A percentile compares a stretch with the other conserved stretches of the same genome.
Evolutionary conservation across 2,797 vertebrate species (phyloP).

Genomic region (Myripristis murdjan): DNA sequence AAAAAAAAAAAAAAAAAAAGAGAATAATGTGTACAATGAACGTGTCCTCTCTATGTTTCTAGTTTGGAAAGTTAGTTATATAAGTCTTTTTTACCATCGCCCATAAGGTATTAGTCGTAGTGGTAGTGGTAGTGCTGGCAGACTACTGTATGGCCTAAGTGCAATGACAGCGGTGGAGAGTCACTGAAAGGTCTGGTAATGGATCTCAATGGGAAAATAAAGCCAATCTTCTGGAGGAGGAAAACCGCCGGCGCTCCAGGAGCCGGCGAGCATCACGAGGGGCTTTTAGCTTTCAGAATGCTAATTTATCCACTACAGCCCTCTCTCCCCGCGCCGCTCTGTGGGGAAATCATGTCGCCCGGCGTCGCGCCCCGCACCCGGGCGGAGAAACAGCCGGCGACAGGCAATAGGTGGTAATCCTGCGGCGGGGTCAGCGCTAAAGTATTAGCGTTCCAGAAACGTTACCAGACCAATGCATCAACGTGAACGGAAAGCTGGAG

Average conservation of each 20-base stretch:
- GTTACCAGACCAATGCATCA: conserved; percentile 79
- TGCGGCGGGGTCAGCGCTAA: conserved; percentile 58
- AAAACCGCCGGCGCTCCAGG: conserved; percentile 62
- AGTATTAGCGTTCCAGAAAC: conserved; percentile 82
- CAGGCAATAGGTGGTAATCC: conserved; percentile 80
- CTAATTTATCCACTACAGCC: conserved; percentile 75
- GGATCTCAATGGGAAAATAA: conserved; percentile 77
- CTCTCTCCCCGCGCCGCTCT: conserved; percentile 66
- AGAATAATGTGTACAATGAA: conserved; percentile 36
- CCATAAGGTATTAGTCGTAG: conserved; percentile 30
- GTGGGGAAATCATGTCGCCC: conserved; percentile 78
- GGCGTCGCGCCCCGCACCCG: conserved; percentile 60
- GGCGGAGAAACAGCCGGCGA: conserved; percentile 65
- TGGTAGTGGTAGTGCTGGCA: conserved; percentile 41
- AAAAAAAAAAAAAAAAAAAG: too few species aligned
- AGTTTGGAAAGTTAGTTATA: conserved; percentile 35
- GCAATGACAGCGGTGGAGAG: conserved; percentile 62
- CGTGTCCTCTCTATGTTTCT: conserved; percentile 29
- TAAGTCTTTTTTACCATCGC: conserved; percentile 38
- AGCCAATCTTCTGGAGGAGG: conserved; percentile 72
- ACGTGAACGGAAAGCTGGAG: conserved; percentile 75
- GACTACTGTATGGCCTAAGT: conserved; percentile 53
- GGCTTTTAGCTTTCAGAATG: conserved; percentile 80
- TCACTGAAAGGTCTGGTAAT: conserved; percentile 70
- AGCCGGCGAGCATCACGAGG: conserved; percentile 61